Evolutionary conservation across 2,113 vertebrate genomes (phyloP).

Genomic region (Apteryx owenii): DNA sequence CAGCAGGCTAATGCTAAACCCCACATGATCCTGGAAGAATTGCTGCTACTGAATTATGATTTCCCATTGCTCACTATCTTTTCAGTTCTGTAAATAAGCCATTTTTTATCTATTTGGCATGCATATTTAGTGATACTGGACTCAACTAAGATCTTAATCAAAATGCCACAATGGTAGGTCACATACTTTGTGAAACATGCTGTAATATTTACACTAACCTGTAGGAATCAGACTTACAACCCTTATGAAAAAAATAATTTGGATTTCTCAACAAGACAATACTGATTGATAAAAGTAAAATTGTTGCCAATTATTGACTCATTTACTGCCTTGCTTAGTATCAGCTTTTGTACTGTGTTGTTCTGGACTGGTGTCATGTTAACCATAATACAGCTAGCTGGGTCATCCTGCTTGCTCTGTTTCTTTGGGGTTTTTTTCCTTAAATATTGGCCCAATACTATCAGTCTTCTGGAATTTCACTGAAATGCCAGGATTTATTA

Average conservation of each 20-base stretch:
- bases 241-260: constrained; percentile 17
- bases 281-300: constrained; percentile 20
- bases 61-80: neutral
- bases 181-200: neutral
- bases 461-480: constrained; percentile 2
- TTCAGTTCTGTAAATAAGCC: neutral
- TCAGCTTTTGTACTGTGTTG: neutral
- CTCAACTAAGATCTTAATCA: neutral
- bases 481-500: neutral
- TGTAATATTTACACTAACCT: neutral
- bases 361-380: constrained; percentile 1
- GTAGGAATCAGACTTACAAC: neutral
- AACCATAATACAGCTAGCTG: constrained; percentile 4
- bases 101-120: neutral
- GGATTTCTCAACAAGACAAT: neutral
- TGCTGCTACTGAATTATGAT: neutral
- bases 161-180: neutral
- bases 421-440: constrained; percentile 18
- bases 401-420: constrained; percentile 42
- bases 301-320: constrained; percentile 47
- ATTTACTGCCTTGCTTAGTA: neutral
- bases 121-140: neutral
- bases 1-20: neutral
- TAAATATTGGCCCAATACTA: constrained; percentile 22
- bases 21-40: neutral